A percentile compares a stretch with the other conserved stretches of the same genome.
phyloP scores from a whole-genome alignment of 2,797 vertebrate species.

The Picus viridis region DNA sequence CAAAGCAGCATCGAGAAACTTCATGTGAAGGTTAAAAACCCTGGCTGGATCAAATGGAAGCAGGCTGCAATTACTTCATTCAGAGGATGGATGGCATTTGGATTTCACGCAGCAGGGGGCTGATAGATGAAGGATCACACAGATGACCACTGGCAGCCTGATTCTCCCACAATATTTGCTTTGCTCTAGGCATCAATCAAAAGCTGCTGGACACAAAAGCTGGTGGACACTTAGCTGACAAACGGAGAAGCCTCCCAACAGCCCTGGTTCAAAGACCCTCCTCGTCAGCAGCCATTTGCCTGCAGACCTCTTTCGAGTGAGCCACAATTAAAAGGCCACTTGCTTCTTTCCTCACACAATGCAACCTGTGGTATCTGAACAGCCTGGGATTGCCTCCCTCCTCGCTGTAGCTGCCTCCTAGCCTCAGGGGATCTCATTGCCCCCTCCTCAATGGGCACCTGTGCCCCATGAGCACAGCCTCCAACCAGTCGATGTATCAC shows the following conservation, averaged over 20 bases:
- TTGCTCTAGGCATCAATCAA: neutral
- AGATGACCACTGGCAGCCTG: neutral
- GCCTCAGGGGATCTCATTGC: neutral
- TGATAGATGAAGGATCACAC: neutral
- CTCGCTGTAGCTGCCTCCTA: fast-evolving
- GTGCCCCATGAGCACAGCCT: neutral
- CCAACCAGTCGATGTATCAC: neutral
- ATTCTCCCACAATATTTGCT: neutral
- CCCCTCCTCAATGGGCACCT: neutral
- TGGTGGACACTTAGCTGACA: neutral
- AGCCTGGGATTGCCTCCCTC: neutral
- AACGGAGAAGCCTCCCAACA: neutral
- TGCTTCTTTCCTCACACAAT: neutral
- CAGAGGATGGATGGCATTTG: neutral
- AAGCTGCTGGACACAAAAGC: neutral
- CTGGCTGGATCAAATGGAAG: neutral
- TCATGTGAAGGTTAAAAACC: slow-evolving; percentile 23
- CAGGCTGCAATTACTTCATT: neutral
- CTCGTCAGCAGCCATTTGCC: neutral
- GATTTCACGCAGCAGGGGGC: neutral
- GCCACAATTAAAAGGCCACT: neutral
- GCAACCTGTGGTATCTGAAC: fast-evolving
- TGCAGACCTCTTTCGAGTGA: neutral
- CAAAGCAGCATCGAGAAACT: neutral
- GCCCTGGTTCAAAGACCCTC: neutral